Evolutionary conservation across 2,888 invertebrate genomes (phyloP), one percentile per base, ranked within the genome.

Genomic region (Barypeithes pellucidus): DNA sequence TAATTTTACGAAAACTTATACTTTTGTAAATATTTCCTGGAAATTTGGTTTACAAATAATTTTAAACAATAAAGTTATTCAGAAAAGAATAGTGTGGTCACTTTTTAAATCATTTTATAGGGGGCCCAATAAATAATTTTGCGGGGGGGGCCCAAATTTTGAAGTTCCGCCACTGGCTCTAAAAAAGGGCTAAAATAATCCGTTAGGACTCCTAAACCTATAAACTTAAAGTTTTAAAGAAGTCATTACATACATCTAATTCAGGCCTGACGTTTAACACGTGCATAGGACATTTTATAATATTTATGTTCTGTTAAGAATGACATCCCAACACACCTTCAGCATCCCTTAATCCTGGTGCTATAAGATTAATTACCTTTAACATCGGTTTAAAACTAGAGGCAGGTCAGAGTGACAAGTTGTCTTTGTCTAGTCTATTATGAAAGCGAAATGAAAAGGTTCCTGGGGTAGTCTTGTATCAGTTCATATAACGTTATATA

Each of bases 271-370:
- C 50, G 41, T 50, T 54, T 62, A 22, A 70, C 69, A 63, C 62
- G 69, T 63, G 62, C 69, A 41, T n/a, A 12, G 20, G 62, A 54
- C 43, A 36, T 43, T 57, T 33, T 33, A 43, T 54, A 63, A 62
- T 70, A 70, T 70, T 70, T 70, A 70, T 70, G 63, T 54, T 62
- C 63, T 63, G 62, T 54, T 62, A 62, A 70, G 63, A 70, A 70
- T 63, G 47, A 59, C 50, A 61, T 68, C 24, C 61, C 16, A 57
- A 69, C 68, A 61, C 61, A 60, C 68, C 61, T 61, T 16, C 33
- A 57, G 43, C 69, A 70, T 52, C 69, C 69, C 62, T 62, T 54
- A 45, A 52, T 69, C 52, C 29, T 11, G 36, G 36, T 41, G 39
- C 54, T 70, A 62, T 16, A 57, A 70, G 63, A 70, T 70, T 70